Conservation (phyloP, 2,797 vertebrate genomes). For the Chelon auratus region DNA sequence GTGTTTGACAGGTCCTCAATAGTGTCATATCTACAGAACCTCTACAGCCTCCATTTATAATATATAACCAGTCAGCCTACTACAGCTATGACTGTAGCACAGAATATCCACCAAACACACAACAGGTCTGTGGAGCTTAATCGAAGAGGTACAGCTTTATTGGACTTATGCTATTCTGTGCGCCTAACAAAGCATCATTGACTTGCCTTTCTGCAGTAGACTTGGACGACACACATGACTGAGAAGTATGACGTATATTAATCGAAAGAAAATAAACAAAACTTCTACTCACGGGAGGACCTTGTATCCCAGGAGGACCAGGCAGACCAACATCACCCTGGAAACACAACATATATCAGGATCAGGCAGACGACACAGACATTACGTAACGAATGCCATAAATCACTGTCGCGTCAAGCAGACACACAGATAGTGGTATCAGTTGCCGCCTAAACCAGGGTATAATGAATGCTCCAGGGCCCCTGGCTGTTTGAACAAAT, state of each 20-base stretch:
- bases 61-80: conserved; percentile 11
- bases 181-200: conserved; percentile 36
- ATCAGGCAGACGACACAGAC: conserved; percentile 20
- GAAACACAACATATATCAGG: conserved; percentile 56
- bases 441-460: background rate
- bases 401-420: conserved; percentile 42
- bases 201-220: conserved; percentile 47
- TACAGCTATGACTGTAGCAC: conserved; percentile 18
- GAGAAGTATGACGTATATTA: conserved; percentile 30
- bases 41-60: conserved; percentile 56
- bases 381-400: conserved; percentile 34
- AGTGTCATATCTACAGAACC: conserved; percentile 62
- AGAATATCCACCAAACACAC: conserved; percentile 23
- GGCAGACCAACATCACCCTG: conserved; percentile 93
- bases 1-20: conserved; percentile 72
- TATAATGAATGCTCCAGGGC: conserved; percentile 22
- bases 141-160: background rate
- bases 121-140: conserved; percentile 18
- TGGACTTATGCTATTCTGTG: conserved; percentile 19
- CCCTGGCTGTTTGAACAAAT: conserved; percentile 13
- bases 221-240: conserved; percentile 46
- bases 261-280: background rate
- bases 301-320: conserved; percentile 87
- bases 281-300: conserved; percentile 86
- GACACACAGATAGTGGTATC: conserved; percentile 17